Percentiles rank a stretch among this genome's conserved stretches.
phyloP scores from a whole-genome alignment of 2,797 vertebrate species.

The Myripristis murdjan region DNA sequence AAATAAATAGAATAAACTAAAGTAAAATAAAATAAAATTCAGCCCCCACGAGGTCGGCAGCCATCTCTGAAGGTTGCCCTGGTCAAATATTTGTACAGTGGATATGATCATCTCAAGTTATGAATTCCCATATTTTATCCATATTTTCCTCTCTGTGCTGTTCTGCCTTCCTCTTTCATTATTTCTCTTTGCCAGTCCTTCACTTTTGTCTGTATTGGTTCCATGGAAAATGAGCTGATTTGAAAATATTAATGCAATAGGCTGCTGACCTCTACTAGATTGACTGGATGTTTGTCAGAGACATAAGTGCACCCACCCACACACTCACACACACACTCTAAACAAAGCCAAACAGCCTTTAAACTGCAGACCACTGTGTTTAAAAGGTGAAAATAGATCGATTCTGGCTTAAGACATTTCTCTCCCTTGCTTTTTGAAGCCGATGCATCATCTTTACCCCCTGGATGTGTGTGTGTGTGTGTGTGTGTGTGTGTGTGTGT shows the following conservation, averaged over 20 bases:
- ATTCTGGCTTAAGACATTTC: constrained; percentile 1
- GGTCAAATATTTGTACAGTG: constrained; percentile 48
- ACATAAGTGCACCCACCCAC: background rate
- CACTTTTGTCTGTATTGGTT: constrained; percentile 15
- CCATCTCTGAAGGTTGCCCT: constrained; percentile 34
- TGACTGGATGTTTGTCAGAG: background rate
- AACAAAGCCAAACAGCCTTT: too few species aligned
- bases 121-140: constrained; percentile 12
- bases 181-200: background rate
- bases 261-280: constrained; percentile 10
- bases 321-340: background rate
- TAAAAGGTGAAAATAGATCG: constrained; percentile 6
- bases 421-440: background rate
- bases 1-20: too few species aligned
- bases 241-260: constrained; percentile 28
- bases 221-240: constrained; percentile 38
- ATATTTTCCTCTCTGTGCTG: background rate
- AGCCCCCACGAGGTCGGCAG: constrained; percentile 16
- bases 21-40: constrained; percentile 19
- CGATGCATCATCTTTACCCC: constrained; percentile 1
- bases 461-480: background rate
- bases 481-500: background rate
- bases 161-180: background rate
- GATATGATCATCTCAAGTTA: constrained; percentile 36
- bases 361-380: too few species aligned